Conservation (phyloP, 2,113 vertebrate species). For the Henicopernis longicauda region DNA sequence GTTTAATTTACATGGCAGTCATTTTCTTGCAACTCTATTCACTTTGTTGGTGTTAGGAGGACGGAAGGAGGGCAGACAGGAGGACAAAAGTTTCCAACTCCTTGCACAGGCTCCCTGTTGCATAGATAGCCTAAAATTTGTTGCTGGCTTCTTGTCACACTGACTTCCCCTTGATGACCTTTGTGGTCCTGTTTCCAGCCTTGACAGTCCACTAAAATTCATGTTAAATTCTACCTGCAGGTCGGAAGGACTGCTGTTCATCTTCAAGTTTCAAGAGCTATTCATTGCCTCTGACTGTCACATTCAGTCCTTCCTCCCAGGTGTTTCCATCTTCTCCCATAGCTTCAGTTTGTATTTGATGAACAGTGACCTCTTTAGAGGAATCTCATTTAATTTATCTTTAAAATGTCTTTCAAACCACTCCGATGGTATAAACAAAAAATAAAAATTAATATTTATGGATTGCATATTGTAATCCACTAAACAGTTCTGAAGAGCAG, state of each 20-base stretch:
- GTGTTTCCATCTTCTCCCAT: not conserved
- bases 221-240: not conserved
- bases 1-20: not conserved
- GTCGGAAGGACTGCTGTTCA: not conserved
- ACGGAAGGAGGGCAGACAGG: not conserved
- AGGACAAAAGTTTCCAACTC: not conserved
- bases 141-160: not conserved
- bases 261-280: not conserved
- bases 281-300: not conserved
- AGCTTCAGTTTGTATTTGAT: not conserved
- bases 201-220: not conserved
- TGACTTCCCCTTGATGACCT: not conserved
- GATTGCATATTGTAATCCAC: not conserved
- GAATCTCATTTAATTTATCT: not conserved
- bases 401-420: not conserved
- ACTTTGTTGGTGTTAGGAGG: not conserved
- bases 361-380: not conserved
- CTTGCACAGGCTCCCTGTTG: not conserved
- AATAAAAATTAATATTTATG: not conserved
- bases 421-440: not conserved
- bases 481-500: not conserved
- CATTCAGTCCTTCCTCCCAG: not conserved
- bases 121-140: not conserved
- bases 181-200: not conserved
- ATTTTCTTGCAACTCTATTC: not conserved